These are phyloP conservation scores for Pristionchus maxplancki DNA, from an alignment of 2,888 invertebrate species.

Conservation along the genomic window DNA sequence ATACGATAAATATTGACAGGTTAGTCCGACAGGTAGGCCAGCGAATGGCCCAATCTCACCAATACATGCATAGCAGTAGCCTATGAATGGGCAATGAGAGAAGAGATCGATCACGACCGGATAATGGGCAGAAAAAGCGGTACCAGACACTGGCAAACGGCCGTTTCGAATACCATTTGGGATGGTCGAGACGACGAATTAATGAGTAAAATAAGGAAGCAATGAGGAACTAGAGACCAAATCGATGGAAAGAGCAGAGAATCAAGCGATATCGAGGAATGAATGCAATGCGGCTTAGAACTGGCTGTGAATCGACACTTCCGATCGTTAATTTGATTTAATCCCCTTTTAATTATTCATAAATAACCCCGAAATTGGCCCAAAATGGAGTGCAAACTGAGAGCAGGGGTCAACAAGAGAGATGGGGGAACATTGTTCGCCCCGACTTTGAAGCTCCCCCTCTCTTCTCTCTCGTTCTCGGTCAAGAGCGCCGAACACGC, in stretches of 20 bases:
- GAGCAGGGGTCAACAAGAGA: not conserved
- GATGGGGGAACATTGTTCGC: not conserved
- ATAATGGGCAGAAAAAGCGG: not conserved
- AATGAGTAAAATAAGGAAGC: not conserved
- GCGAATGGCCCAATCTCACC: not conserved
- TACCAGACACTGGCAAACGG: not conserved
- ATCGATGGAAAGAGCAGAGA: not conserved
- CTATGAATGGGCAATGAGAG: conserved; percentile 2
- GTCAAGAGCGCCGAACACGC: not conserved
- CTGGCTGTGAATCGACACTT: not conserved
- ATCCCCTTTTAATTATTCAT: not conserved
- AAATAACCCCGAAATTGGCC: not conserved
- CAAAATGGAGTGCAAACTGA: not conserved
- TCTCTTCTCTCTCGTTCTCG: not conserved
- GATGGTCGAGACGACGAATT: not conserved
- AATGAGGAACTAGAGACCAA: not conserved
- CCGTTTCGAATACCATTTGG: not conserved
- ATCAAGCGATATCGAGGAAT: not conserved
- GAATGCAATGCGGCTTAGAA: not conserved
- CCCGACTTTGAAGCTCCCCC: not conserved
- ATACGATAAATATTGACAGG: not conserved
- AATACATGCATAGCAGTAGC: not conserved
- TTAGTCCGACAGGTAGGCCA: not conserved
- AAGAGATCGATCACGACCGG: not conserved
- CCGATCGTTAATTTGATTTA: not conserved